Conservation (phyloP, 64 coral and sea anemone species). For the Trachythela sp. region DNA sequence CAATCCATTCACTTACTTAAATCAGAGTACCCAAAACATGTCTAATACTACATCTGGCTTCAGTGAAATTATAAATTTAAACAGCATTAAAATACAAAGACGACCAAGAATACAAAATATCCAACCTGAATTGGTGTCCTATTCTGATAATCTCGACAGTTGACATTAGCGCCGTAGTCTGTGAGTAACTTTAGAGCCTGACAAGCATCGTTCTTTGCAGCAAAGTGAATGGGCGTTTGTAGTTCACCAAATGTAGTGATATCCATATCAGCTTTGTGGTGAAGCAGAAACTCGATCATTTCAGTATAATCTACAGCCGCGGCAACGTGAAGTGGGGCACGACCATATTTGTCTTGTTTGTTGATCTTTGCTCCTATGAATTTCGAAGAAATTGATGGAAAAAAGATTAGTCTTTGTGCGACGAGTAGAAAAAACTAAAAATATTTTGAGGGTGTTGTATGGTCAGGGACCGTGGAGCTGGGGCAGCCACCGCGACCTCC, state of each 20-base stretch:
- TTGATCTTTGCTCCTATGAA: constrained; percentile 71
- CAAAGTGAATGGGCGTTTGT: constrained; percentile 87
- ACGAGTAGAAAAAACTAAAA: not conserved
- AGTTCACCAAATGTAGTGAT: constrained; percentile 70
- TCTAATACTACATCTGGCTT: no score
- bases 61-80: no score
- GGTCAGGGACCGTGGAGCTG: no score
- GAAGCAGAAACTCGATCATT: constrained; percentile 78
- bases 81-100: no score
- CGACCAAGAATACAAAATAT: no score
- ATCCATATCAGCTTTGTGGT: constrained; percentile 69
- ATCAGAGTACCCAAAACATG: no score
- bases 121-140: constrained; percentile 77
- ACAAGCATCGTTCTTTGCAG: constrained; percentile 75
- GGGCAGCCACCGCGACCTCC: no score
- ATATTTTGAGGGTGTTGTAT: no score
- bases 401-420: not conserved
- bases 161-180: constrained; percentile 69
- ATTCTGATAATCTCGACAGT: constrained; percentile 76
- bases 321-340: constrained; percentile 79
- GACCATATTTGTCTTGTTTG: constrained; percentile 77
- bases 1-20: no score
- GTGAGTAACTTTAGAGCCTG: constrained; percentile 73
- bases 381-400: not conserved
- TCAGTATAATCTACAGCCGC: constrained; percentile 89